A percentile compares a stretch with the other conserved stretches of the same genome.
Evolutionary conservation across 2,113 vertebrate genomes (phyloP).

Genomic region (Rhabdomys dilectus): DNA sequence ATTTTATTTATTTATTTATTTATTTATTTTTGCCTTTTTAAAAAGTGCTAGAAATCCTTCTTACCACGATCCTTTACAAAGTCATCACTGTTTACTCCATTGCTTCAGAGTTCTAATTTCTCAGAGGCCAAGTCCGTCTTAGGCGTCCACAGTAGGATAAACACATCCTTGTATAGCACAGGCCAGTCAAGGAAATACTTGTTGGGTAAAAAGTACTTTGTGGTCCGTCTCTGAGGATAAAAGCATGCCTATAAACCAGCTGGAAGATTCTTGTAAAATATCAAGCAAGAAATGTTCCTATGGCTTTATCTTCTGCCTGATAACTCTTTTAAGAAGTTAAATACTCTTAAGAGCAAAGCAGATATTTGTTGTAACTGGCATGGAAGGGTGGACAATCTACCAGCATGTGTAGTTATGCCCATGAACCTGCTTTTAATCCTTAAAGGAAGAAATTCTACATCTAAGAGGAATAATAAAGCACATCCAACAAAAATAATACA

Average conservation of each 20-base stretch:
- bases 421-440: slow-evolving; percentile 50
- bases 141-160: background rate
- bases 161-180: background rate
- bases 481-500: background rate
- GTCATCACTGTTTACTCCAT: background rate
- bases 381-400: background rate
- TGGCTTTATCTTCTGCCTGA: background rate
- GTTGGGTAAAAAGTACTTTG: background rate
- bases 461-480: slow-evolving; percentile 40
- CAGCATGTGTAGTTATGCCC: slow-evolving; percentile 14
- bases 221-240: background rate
- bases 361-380: slow-evolving; percentile 38
- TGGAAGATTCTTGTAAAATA: slow-evolving; percentile 19
- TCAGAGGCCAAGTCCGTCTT: background rate
- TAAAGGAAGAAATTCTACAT: slow-evolving; percentile 37
- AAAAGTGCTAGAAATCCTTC: background rate
- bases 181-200: background rate
- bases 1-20: too few relatives aligned
- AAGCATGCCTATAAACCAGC: slow-evolving; percentile 12
- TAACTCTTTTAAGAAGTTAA: slow-evolving; percentile 44
- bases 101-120: background rate
- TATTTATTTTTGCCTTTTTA: background rate
- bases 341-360: background rate
- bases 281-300: slow-evolving; percentile 10
- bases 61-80: slow-evolving; percentile 16